Evolutionary conservation across 2,113 vertebrate genomes (phyloP).

Genomic region (Sminthopsis crassicaudata): DNA sequence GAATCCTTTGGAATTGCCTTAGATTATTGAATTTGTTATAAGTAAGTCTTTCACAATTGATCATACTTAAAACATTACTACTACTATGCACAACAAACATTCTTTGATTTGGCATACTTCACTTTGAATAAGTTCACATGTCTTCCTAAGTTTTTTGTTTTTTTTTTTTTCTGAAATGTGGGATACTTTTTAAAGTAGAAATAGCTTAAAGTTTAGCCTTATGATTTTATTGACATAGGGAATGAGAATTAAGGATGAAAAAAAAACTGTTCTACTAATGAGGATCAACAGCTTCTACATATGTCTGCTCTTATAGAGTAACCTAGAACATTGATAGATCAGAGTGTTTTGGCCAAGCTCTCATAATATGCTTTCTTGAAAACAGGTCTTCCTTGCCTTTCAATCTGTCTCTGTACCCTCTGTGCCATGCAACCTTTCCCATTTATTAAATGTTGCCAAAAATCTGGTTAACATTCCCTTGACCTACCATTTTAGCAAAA

Average conservation of each 20-base stretch:
- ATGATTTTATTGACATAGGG: neutral
- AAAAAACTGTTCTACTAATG: neutral
- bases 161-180: neutral
- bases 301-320: neutral
- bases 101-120: neutral
- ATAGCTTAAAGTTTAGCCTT: neutral
- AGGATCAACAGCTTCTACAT: neutral
- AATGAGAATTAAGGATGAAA: neutral
- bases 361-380: neutral
- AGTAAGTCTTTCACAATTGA: no score
- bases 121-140: neutral
- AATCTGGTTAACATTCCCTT: neutral
- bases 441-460: neutral
- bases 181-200: neutral
- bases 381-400: neutral
- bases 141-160: neutral
- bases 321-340: neutral
- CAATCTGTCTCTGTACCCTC: neutral
- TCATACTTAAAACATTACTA: no score
- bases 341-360: no score
- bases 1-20: no score
- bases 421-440: neutral
- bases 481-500: neutral
- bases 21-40: no score
- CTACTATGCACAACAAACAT: no score